Base-by-base conservation (phyloP, 2,113 vertebrate species). In the Merops nubicus region DNA sequence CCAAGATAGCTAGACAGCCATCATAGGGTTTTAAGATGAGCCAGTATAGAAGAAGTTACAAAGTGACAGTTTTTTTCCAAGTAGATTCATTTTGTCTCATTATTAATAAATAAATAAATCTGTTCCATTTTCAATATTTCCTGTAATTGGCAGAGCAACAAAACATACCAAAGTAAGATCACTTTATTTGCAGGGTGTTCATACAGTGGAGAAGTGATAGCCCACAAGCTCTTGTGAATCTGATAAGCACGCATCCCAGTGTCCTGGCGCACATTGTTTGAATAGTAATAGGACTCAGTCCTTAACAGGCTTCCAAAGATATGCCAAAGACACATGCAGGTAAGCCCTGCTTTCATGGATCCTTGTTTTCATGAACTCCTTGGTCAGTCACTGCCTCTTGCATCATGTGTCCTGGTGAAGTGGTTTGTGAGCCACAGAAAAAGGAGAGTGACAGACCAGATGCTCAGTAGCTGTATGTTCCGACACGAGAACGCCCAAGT, bases 401-500 rank as follows among this genome's bases (percentile, higher is more conserved):
- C 21, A n/a, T 8, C 29, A 60, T 0, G 0, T 2, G 0, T 26
- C 36, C 43, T 59, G 20, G 7, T 38, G 51, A 65, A 48, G 42
- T 20, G 14, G 11, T 10, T 68, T 19, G 4, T 21, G 54, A 63
- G 45, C 40, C 8, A 26, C 8, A 16, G 26, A 59, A 68, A n/a
- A 25, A 22, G 76, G 15, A 51, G 17, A 60, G 21, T 8, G 2
- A 79, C 53, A 42, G 43, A 12, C 12, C 43, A 43, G 63, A 57
- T 28, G 17, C 38, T 64, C 5, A 1, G 18, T 34, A 86, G 31
- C 20, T 67, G 25, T 29, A n/a, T 68, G 57, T 62, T 77, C 57
- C 0, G 1, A 29, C 22, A 43, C 0, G 0, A 23, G 18, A 47
- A 43, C 47, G 20, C 12, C 6, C 36, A 45, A 42, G 20, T 17